Conservation (phyloP, 2,797 vertebrate species). For the Eulemur albifrons region DNA sequence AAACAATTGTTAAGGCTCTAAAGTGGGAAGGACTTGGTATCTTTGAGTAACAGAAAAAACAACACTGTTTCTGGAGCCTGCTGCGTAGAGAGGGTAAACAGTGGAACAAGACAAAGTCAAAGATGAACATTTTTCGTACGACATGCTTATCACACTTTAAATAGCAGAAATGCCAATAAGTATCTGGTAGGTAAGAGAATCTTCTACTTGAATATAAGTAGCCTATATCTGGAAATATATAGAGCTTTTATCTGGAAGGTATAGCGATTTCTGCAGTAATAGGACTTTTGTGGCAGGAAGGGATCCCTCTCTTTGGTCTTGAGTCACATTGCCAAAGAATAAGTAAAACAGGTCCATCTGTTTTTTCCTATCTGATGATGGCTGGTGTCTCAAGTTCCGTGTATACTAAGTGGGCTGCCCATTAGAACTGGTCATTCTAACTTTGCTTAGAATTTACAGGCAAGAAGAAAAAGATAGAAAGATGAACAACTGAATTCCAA, state of each 20-base stretch:
- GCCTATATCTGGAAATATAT: background rate
- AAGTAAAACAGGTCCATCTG: background rate
- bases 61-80: background rate
- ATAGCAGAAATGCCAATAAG: background rate
- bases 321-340: background rate
- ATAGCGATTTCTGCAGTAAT: background rate
- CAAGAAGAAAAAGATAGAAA: background rate
- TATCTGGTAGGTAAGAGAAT: background rate
- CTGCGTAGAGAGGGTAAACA: background rate
- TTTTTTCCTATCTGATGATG: background rate
- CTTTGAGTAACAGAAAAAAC: background rate
- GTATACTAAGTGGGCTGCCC: too few relatives aligned
- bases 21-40: background rate
- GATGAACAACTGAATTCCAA: background rate
- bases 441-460: background rate
- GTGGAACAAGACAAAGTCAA: background rate
- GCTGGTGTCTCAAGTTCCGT: too few relatives aligned
- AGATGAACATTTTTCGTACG: background rate
- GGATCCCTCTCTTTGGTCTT: background rate
- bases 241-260: background rate
- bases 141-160: background rate
- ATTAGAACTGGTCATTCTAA: background rate
- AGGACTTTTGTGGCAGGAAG: background rate
- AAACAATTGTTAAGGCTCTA: background rate
- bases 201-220: background rate